Percentiles rank a stretch among this genome's conserved stretches.
phyloP scores from a whole-genome alignment of 2,113 vertebrate genomes.

The Mesitornis unicolor region DNA sequence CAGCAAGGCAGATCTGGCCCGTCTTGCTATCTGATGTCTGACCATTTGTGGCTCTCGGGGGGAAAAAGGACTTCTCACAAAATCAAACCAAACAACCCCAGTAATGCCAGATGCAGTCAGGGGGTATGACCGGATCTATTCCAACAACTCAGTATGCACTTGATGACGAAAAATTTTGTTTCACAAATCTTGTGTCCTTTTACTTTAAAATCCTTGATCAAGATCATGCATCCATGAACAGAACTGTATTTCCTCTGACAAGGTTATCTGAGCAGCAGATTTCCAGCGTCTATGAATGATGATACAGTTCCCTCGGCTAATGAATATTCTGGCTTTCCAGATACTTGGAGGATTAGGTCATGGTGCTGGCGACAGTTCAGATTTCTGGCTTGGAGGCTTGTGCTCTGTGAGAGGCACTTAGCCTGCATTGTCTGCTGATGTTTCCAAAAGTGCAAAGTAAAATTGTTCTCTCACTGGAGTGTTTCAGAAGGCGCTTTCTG shows the following conservation, averaged over 20 bases:
- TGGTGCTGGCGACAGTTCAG: neutral
- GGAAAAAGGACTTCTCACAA: neutral
- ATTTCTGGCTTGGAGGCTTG: neutral
- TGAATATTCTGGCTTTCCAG: conserved; percentile 10
- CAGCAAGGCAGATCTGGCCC: neutral
- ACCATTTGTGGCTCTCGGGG: neutral
- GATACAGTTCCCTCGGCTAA: conserved; percentile 20
- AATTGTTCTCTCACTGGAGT: no score
- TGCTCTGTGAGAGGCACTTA: neutral
- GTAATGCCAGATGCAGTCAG: neutral
- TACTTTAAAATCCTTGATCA: neutral
- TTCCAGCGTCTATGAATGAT: neutral
- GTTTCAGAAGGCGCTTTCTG: neutral
- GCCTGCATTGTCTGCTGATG: neutral
- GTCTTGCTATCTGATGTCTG: neutral
- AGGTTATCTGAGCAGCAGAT: conserved; percentile 3
- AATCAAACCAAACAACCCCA: neutral
- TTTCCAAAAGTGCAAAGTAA: conserved; percentile 2
- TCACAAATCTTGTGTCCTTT: neutral
- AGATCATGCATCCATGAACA: neutral
- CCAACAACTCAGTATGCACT: neutral
- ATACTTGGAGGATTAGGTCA: conserved; percentile 48
- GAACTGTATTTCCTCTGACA: neutral
- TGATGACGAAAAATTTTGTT: neutral
- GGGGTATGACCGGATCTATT: neutral